Evolutionary conservation across 1,140 invertebrate species (phyloP), one percentile per base, ranked within the genome.

Genomic region (Carcinoscorpius rotundicauda): DNA sequence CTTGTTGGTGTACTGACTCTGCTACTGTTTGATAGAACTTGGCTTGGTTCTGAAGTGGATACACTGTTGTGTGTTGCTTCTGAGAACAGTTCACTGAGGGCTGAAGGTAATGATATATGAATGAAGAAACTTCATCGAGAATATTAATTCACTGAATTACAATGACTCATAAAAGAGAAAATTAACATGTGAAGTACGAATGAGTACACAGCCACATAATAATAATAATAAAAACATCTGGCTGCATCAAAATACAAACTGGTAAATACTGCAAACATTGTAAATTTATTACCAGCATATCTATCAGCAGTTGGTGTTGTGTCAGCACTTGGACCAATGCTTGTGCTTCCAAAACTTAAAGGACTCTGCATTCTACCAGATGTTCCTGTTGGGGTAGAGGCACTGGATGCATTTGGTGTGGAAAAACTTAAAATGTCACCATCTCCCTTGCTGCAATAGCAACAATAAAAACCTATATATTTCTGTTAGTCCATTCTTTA

Each of bases 371-470:
- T 60, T 52, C 61, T 62, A 49, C 63, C 60, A 4, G 61, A 83
- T 85, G 66, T 85, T 10, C 78, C 86, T 58, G 88, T 89, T 4
- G 91, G 91, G 58, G 91, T 93, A 9, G 91, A 88, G 62, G 91
- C 88, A 79, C 88, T 91, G 60, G 89, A 91, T 55, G 80, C 79
- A 59, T 79, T 78, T 69, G 88, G 87, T 76, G 87, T 89, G 72
- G 87, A 84, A 69, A 87, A 81, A 78, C 84, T 87, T 65, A 91
- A 77, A 68, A 92, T 77, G 78, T 93, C 89, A 74, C 84, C 86
- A 75, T 86, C 89, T 58, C 86, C 83, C 80, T 89, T 91, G 67
- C 76, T 78, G 57, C 65, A 66, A 55, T 55, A 55, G 3, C 1
- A 55, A 55, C 6, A 55, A 29, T 29, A 29, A 29, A 29, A 29